phyloP scores from a whole-genome alignment of 2,888 invertebrate genomes.

The Tetanocera ferruginea region DNA sequence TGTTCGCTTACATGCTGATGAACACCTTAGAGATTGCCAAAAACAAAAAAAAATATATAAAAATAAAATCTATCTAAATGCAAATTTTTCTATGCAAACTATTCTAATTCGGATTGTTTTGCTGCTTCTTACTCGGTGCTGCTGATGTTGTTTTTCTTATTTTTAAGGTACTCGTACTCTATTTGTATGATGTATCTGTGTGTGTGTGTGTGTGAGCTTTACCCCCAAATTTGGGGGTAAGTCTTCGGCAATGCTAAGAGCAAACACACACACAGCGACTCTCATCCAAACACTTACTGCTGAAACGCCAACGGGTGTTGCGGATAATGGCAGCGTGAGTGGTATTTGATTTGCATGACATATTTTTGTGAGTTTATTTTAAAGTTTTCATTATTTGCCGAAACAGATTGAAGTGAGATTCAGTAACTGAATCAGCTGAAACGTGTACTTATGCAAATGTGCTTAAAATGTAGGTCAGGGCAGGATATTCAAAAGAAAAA shows the following conservation, averaged over 20 bases:
- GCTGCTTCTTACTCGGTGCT: background rate
- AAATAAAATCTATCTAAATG: constrained; percentile 42
- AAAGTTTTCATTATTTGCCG: constrained; percentile 20
- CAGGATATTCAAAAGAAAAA: background rate
- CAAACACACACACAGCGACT: background rate
- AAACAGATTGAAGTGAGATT: constrained; percentile 1
- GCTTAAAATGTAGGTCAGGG: background rate
- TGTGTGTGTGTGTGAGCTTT: background rate
- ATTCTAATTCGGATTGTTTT: constrained; percentile 33
- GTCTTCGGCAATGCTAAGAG: background rate
- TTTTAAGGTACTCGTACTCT: background rate
- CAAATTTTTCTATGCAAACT: constrained; percentile 42
- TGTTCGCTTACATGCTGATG: background rate
- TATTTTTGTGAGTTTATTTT: constrained; percentile 35
- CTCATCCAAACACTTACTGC: background rate
- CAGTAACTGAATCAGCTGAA: background rate
- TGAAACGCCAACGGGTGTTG: background rate
- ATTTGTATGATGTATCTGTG: background rate
- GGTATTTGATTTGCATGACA: constrained; percentile 38
- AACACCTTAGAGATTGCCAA: constrained; percentile 11
- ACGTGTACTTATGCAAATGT: background rate
- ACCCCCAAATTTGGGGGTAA: background rate
- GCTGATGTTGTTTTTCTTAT: background rate
- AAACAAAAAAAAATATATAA: constrained; percentile 5
- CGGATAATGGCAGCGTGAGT: constrained; percentile 34